phyloP scores from a whole-genome alignment of 2,113 vertebrate genomes.

The Erythrolamprus reginae region DNA sequence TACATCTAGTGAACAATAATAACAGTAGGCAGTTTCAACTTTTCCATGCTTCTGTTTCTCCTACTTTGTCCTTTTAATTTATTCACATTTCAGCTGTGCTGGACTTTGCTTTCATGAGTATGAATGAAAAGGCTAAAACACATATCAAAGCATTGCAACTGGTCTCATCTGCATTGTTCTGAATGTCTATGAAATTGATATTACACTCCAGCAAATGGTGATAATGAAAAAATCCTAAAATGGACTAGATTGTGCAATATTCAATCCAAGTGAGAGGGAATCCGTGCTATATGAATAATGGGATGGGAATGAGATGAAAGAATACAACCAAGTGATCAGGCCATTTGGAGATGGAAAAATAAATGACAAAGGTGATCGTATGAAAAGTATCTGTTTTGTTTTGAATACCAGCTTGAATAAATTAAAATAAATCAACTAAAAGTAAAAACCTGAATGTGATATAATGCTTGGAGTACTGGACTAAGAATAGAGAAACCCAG shows the following conservation, averaged over 20 bases:
- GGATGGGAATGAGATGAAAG: not conserved
- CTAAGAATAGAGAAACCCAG: not conserved
- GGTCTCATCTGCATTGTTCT: not conserved
- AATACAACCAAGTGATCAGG: not conserved
- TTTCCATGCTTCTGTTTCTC: not conserved
- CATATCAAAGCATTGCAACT: not conserved
- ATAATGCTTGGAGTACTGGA: not conserved
- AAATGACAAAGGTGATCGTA: not conserved
- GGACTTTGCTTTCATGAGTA: not conserved
- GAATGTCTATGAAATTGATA: not conserved
- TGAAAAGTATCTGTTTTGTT: not conserved
- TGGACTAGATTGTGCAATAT: not conserved
- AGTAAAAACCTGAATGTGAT: not conserved
- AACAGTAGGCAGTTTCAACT: not conserved
- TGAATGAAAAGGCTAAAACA: no score
- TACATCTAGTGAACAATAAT: not conserved
- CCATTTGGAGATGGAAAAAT: not conserved
- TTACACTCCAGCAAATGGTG: not conserved
- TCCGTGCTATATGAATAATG: not conserved
- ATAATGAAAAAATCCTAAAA: not conserved
- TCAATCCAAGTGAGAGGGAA: not conserved
- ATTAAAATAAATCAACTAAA: not conserved
- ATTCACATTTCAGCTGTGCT: not conserved
- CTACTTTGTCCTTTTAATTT: not conserved
- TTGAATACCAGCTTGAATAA: not conserved